phyloP scores from a whole-genome alignment of 2,888 invertebrate genomes.

The Isoperla grammatica region DNA sequence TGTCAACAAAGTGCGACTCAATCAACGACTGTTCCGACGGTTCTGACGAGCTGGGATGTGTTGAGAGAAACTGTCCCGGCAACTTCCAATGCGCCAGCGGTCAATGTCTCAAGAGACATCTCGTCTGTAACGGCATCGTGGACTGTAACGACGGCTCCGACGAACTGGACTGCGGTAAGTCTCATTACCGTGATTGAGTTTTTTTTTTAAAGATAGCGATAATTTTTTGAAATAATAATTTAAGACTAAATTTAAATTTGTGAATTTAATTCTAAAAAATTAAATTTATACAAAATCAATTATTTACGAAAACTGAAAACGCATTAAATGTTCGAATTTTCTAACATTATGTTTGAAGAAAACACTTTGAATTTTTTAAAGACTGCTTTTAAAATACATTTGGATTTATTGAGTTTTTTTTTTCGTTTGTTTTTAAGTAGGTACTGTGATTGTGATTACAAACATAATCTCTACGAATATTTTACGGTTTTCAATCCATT shows the following conservation, averaged over 20 bases:
- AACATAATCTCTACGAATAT: too few species aligned
- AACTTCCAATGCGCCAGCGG: constrained; percentile 55
- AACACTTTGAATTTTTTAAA: too few species aligned
- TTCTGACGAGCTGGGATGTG: constrained; percentile 55
- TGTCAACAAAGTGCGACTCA: constrained; percentile 51
- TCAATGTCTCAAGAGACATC: constrained; percentile 53
- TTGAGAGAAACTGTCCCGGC: constrained; percentile 51
- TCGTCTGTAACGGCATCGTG: constrained; percentile 56
- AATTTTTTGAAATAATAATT: neutral
- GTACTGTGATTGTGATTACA: too few species aligned
- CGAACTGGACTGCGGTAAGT: constrained; percentile 51
- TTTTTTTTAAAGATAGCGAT: neutral
- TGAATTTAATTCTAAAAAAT: neutral
- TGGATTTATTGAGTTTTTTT: too few species aligned
- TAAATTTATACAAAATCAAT: neutral
- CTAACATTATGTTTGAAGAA: neutral
- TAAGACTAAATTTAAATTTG: neutral
- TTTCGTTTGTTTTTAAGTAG: too few species aligned
- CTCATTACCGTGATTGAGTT: too few species aligned
- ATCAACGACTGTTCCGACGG: constrained; percentile 56
- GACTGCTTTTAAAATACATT: too few species aligned
- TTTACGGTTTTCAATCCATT: too few species aligned
- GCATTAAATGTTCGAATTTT: neutral
- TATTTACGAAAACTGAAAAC: neutral
- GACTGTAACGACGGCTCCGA: constrained; percentile 59